phyloP scores from a whole-genome alignment of 2,113 vertebrate species.

The Xyliphius kryptos region DNA sequence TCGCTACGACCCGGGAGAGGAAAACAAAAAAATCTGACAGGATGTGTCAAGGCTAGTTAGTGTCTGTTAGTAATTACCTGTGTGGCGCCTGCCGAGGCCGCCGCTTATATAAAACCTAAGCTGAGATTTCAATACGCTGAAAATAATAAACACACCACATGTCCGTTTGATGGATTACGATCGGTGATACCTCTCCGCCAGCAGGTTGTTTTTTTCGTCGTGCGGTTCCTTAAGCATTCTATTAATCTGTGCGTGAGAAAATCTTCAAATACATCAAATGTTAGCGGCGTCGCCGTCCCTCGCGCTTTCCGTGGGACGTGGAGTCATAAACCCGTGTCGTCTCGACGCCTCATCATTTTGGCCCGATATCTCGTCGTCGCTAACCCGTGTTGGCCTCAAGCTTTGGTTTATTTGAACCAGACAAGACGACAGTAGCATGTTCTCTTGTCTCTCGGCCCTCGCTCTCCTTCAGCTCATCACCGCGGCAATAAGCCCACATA shows the following conservation, averaged over 20 bases:
- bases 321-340: too few relatives aligned
- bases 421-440: slow-evolving; percentile 4
- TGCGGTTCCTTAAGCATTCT: not conserved
- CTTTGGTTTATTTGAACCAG: slow-evolving; percentile 9
- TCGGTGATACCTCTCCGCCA: too few relatives aligned
- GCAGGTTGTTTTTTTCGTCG: too few relatives aligned
- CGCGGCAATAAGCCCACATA: slow-evolving; percentile 34
- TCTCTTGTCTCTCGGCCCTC: slow-evolving; percentile 6
- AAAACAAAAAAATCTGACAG: slow-evolving; percentile 28
- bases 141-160: not conserved
- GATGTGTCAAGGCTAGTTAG: slow-evolving; percentile 33
- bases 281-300: too few relatives aligned
- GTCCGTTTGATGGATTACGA: not conserved
- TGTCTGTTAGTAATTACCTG: slow-evolving; percentile 20
- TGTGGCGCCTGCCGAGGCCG: not conserved
- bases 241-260: not conserved
- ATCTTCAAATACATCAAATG: too few relatives aligned
- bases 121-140: not conserved
- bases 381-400: too few relatives aligned
- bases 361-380: too few relatives aligned
- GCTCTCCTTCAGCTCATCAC: slow-evolving; percentile 40
- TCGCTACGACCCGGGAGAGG: slow-evolving; percentile 17
- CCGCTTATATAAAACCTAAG: not conserved
- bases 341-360: too few relatives aligned
- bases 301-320: too few relatives aligned